Percentiles rank a stretch among this genome's conserved stretches.
Conservation (phyloP, 1,140 invertebrate genomes). For the Nilaparvata lugens region DNA sequence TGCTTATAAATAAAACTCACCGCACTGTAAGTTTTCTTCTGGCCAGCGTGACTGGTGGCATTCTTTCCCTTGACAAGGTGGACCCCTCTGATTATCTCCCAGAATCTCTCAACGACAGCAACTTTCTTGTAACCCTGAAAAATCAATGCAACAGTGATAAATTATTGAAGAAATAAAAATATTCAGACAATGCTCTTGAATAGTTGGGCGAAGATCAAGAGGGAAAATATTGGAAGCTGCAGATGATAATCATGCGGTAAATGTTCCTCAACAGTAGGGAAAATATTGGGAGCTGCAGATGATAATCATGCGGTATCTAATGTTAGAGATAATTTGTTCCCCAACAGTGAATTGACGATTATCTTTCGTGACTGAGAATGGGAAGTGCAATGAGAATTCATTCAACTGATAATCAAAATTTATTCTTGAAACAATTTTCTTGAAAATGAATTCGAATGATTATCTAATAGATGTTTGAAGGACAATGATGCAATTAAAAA, state of each 20-base stretch:
- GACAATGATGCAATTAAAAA: too few species aligned
- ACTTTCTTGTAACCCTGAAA: slow-evolving; percentile 56
- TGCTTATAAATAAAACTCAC: slow-evolving; percentile 54
- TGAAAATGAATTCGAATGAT: too few species aligned
- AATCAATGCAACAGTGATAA: neutral
- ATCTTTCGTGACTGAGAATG: too few species aligned
- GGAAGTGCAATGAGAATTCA: too few species aligned
- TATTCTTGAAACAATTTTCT: too few species aligned
- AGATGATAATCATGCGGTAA: neutral
- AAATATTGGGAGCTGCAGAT: too few species aligned
- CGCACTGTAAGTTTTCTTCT: slow-evolving; percentile 90
- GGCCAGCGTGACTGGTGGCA: slow-evolving; percentile 86
- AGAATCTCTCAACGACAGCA: slow-evolving; percentile 93
- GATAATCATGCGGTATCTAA: too few species aligned
- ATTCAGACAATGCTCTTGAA: neutral
- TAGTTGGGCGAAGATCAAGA: neutral
- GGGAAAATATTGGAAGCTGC: neutral
- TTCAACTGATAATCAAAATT: too few species aligned
- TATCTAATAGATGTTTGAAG: too few species aligned
- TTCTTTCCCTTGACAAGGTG: slow-evolving; percentile 85
- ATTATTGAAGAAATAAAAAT: neutral
- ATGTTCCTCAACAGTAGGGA: neutral
- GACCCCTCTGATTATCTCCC: slow-evolving; percentile 91
- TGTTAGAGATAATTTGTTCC: too few species aligned
- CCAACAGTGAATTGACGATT: too few species aligned